Evolutionary conservation across 2,797 vertebrate genomes (phyloP), one percentile per base, ranked within the genome.

Genomic region (Nyctibius grandis): DNA sequence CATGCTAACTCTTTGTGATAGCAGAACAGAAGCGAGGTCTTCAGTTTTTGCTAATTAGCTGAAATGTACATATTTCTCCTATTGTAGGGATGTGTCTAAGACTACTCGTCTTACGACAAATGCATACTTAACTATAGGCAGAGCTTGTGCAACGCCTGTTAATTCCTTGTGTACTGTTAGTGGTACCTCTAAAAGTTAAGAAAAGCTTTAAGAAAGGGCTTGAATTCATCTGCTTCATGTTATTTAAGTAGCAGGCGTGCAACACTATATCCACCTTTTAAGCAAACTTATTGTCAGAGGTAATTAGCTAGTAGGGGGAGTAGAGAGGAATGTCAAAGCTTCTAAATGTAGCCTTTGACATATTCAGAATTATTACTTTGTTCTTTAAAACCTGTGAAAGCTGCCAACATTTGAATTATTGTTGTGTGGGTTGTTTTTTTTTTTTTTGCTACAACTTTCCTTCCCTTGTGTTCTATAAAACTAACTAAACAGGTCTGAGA

Each of bases 351-450:
- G n/a, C 56, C 13, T 51, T 59, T 83, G 69, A 53, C 60, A n/a
- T 64, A 19, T 12, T 60, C 53, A 65, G 50, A 63, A 50, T 73
- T 79, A 53, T 61, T 65, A 54, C 36, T 47, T 88, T 26, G 8
- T 68, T 83, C 42, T 85, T 85, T 91, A 68, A 88, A 77, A 60
- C 13, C 6, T 0, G 0, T 54, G 63, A 89, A 82, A 91, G 23
- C 28, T 89, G 44, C n/a, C 51, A 67, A 5, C 4, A 4, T 33
- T 57, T 88, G 40, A 34, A 0, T 86, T 81, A 22, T 25, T 2
- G 1, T 40, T 68, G 23, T 9, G 7, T 63, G 12, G 13, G 9
- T n/a, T n/a, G n/a, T n/a, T n/a, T n/a, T n/a, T n/a, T 4, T 1
- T 9, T n/a, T 59, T 51, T 78, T 81, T 47, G 14, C 36, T 74